phyloP scores from a whole-genome alignment of 2,113 vertebrate genomes.

The Gopherus flavomarginatus region DNA sequence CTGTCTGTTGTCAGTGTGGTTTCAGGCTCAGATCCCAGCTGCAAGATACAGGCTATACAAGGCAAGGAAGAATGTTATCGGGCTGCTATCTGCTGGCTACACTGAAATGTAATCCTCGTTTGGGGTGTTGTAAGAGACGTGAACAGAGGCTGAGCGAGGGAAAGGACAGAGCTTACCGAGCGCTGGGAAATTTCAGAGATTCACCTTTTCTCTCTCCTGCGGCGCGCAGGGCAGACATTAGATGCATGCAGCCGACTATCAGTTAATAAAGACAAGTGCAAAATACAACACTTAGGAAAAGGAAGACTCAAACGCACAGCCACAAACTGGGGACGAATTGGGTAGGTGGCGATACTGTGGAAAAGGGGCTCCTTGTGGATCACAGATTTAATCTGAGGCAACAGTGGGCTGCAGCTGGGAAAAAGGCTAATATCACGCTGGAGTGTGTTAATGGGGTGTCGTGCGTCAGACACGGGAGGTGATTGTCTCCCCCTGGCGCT shows the following conservation, averaged over 20 bases:
- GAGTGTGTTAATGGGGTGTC: not conserved
- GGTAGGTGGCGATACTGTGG: not conserved
- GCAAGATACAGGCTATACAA: constrained; percentile 4
- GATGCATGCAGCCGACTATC: not conserved
- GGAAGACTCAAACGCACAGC: not conserved
- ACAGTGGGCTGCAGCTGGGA: not conserved
- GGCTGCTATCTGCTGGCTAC: not conserved
- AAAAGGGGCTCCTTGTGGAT: not conserved
- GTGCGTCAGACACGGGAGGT: too few relatives aligned
- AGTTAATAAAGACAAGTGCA: not conserved
- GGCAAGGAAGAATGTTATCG: constrained; percentile 12
- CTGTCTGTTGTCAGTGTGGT: not conserved
- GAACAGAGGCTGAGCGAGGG: not conserved
- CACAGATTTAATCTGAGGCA: not conserved
- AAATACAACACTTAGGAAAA: not conserved
- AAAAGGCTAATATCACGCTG: not conserved
- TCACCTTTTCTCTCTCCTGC: not conserved
- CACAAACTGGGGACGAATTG: not conserved
- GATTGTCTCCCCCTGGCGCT: too few relatives aligned
- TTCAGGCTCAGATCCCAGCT: not conserved
- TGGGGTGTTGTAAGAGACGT: not conserved
- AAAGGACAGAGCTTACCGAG: not conserved
- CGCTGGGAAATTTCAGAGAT: not conserved
- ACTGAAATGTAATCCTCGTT: not conserved
- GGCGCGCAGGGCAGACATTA: too few relatives aligned